phyloP scores from a whole-genome alignment of 2,113 vertebrate genomes.

The Macquaria ambigua region DNA sequence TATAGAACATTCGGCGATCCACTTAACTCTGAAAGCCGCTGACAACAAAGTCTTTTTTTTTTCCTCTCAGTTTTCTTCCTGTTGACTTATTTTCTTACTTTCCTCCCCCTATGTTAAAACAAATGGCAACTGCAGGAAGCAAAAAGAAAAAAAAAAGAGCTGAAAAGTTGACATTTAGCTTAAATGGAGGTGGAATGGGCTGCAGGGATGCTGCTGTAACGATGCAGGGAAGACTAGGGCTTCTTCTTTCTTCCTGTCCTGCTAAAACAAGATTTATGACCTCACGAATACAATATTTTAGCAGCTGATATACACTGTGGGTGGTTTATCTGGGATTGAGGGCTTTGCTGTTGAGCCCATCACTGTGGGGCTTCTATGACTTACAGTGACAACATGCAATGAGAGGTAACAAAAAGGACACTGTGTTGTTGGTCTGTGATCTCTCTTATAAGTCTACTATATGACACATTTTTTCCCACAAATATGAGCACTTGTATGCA shows the following conservation, averaged over 20 bases:
- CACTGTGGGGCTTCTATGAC: conserved; percentile 78
- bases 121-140: conserved; percentile 80
- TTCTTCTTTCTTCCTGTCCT: conserved; percentile 74
- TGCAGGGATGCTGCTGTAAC: conserved; percentile 82
- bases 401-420: conserved; percentile 64
- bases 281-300: conserved; percentile 85
- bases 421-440: conserved; percentile 31
- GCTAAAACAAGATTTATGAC: conserved; percentile 87
- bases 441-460: conserved; percentile 13
- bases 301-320: conserved; percentile 82
- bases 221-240: conserved; percentile 79
- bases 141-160: conserved; percentile 57
- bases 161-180: conserved; percentile 88
- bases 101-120: conserved; percentile 75
- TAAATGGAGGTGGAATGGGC: conserved; percentile 85
- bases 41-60: conserved; percentile 67
- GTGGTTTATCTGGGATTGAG: conserved; percentile 86
- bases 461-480: conserved; percentile 10
- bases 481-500: conserved; percentile 4
- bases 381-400: conserved; percentile 67
- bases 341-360: conserved; percentile 82
- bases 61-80: conserved; percentile 65
- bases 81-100: conserved; percentile 80
- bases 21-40: conserved; percentile 70
- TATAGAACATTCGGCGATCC: conserved; percentile 56